Evolutionary conservation across 2,888 invertebrate genomes (phyloP).

Genomic region (Helleia helle): DNA sequence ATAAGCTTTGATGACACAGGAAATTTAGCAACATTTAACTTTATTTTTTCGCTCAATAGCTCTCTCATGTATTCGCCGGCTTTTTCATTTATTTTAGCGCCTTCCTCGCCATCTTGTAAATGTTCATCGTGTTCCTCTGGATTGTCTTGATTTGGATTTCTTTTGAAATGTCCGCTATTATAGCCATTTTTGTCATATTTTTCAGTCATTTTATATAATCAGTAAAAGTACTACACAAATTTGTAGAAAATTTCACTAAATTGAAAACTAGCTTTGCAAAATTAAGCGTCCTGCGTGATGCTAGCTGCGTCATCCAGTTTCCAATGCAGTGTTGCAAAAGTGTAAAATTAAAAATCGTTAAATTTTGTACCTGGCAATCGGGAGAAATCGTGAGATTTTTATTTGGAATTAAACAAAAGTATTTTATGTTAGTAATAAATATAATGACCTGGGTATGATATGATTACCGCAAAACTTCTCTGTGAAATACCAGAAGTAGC

Average conservation of each 20-base stretch:
- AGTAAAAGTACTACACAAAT: neutral
- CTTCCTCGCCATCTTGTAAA: slow-evolving; percentile 71
- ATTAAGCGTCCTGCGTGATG: slow-evolving; percentile 8
- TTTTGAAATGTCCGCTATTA: slow-evolving; percentile 62
- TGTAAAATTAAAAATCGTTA: too few relatives aligned
- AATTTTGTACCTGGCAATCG: too few relatives aligned
- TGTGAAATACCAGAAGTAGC: too few relatives aligned
- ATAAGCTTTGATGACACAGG: slow-evolving; percentile 80
- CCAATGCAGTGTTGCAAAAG: too few relatives aligned
- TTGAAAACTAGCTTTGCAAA: slow-evolving; percentile 9
- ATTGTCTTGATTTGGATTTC: slow-evolving; percentile 44
- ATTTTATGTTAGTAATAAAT: too few relatives aligned
- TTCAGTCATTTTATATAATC: slow-evolving; percentile 35
- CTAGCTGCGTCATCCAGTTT: slow-evolving; percentile 1
- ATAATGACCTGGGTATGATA: too few relatives aligned
- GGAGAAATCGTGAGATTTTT: too few relatives aligned
- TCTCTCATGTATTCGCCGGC: slow-evolving; percentile 86
- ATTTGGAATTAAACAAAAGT: too few relatives aligned
- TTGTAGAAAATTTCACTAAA: slow-evolving; percentile 9
- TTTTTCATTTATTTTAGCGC: slow-evolving; percentile 77
- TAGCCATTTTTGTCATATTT: slow-evolving; percentile 63
- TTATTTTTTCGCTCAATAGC: slow-evolving; percentile 80
- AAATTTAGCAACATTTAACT: slow-evolving; percentile 78
- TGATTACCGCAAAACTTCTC: too few relatives aligned
- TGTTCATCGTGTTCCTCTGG: slow-evolving; percentile 32